Evolutionary conservation across 2,888 invertebrate species (phyloP).

Genomic region (Anthoptus insignis): DNA sequence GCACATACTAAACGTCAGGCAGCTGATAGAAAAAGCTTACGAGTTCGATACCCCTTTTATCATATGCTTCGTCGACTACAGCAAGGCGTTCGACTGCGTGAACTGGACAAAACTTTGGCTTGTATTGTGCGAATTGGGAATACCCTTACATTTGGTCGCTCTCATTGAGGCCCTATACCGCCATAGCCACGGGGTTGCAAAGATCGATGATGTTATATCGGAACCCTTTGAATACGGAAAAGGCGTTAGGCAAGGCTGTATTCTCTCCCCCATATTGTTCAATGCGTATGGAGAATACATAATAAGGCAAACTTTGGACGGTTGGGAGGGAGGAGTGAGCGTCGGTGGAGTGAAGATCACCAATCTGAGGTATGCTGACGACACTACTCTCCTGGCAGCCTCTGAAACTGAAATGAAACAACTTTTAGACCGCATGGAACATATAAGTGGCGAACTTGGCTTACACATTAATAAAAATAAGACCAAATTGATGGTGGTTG

Average conservation of each 20-base stretch:
- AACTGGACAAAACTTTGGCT: too few species aligned
- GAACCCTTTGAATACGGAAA: not conserved
- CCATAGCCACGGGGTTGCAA: too few species aligned
- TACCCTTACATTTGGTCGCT: too few species aligned
- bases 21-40: too few species aligned
- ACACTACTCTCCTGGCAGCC: not conserved
- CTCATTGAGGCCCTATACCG: too few species aligned
- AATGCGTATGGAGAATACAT: not conserved
- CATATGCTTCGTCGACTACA: not conserved
- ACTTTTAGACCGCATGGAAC: not conserved
- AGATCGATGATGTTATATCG: too few species aligned
- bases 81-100: not conserved
- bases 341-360: not conserved
- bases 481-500: not conserved
- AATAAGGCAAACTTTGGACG: slow-evolving; percentile 13
- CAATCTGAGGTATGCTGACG: not conserved
- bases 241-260: not conserved
- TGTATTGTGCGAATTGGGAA: too few species aligned
- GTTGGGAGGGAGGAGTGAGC: not conserved
- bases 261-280: not conserved
- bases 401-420: not conserved
- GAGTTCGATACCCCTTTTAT: not conserved
- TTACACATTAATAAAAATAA: not conserved
- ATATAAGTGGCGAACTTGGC: not conserved
- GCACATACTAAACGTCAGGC: not conserved